These are phyloP conservation scores for Brachypodius melanocephalos DNA, from an alignment of 2,113 vertebrate genomes.

Conservation along the genomic window DNA sequence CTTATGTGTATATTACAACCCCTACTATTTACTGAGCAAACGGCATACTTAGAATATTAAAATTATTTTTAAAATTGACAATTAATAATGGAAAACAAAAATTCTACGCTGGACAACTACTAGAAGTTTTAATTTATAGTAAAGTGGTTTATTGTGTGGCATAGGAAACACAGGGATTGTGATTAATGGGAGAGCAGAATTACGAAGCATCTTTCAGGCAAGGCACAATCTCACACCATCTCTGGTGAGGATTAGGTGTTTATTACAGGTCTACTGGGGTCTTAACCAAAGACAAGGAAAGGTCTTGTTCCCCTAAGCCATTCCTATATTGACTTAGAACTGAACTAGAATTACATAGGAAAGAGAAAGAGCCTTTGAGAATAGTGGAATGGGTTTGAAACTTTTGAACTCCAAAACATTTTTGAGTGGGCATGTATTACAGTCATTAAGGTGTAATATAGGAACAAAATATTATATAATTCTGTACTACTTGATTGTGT, in stretches of 20 bases:
- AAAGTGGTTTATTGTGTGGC: neutral
- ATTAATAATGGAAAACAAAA: neutral
- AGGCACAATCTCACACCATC: neutral
- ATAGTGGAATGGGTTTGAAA: neutral
- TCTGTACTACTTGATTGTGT: neutral
- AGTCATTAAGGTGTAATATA: neutral
- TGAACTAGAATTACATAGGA: neutral
- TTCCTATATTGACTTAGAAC: neutral
- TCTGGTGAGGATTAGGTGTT: neutral
- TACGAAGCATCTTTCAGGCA: neutral
- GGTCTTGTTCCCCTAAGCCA: neutral
- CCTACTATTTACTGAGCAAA: neutral
- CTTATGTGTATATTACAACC: neutral
- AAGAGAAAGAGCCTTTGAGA: neutral
- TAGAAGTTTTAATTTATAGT: neutral
- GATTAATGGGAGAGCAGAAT: neutral
- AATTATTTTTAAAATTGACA: neutral
- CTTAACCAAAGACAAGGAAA: constrained; percentile 45
- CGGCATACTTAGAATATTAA: neutral
- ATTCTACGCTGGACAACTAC: neutral
- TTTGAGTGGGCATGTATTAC: neutral
- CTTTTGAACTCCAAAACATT: neutral
- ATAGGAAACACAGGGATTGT: neutral
- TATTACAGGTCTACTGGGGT: neutral
- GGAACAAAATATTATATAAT: neutral